Evolutionary conservation across 1,140 invertebrate species (phyloP).

Genomic region (Neomicropteryx cornuta): DNA sequence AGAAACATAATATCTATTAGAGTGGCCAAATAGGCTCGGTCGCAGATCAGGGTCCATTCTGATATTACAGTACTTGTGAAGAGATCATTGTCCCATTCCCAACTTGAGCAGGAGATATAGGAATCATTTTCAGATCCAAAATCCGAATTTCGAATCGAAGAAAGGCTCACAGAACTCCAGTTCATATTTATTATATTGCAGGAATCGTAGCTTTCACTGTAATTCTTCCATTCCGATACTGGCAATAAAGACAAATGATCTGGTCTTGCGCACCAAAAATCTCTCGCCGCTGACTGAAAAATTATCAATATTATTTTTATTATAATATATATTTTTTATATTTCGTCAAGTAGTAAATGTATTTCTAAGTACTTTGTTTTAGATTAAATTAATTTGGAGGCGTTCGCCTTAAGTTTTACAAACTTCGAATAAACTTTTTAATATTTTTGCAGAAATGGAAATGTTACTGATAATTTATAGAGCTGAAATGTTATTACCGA

Average conservation of each 20-base stretch:
- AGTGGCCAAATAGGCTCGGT: constrained; percentile 47
- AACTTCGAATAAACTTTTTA: no score
- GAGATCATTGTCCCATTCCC: constrained; percentile 55
- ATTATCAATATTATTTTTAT: constrained; percentile 4
- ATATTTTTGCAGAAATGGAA: no score
- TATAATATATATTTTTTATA: no score
- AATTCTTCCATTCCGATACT: constrained; percentile 45
- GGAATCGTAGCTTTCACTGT: constrained; percentile 41
- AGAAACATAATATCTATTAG: constrained; percentile 59
- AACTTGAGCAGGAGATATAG: constrained; percentile 41
- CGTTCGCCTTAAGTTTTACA: no score
- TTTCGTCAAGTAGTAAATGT: no score
- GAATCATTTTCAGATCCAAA: constrained; percentile 22
- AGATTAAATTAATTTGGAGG: no score
- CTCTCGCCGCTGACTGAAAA: constrained; percentile 42
- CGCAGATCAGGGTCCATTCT: constrained; percentile 56
- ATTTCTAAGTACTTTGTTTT: no score
- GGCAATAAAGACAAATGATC: constrained; percentile 35
- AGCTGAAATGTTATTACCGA: no score
- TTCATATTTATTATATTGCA: constrained; percentile 31
- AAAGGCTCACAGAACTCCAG: constrained; percentile 20
- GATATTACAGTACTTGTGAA: constrained; percentile 49
- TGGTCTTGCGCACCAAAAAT: constrained; percentile 52
- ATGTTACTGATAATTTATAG: no score
- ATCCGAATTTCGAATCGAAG: no score